Evolutionary conservation across 2,888 invertebrate genomes (phyloP), one percentile per base, ranked within the genome.

Genomic region (Xanthorhoe designata): DNA sequence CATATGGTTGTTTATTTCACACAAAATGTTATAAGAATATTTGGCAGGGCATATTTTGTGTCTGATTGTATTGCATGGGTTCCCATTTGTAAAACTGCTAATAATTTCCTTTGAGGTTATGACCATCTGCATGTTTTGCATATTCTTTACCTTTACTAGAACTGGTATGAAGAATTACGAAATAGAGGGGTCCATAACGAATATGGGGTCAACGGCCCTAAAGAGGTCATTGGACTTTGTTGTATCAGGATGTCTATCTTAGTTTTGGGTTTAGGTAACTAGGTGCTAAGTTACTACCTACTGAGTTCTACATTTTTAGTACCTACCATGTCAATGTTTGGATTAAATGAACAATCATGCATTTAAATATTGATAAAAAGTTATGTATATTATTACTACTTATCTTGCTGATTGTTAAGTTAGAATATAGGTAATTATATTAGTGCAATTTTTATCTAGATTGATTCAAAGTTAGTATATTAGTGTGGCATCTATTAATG

Each of bases 121-220:
- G 58, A 47, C 58, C 62, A 64, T 66, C 55, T 70, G 64, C 56
- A 68, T 68, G 54, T 64, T 68, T 57, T 59, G 61, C 52, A 62
- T 61, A 60, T 66, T 64, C 51, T 57, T 65, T 66, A 53, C 51
- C 18, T 53, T 19, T 49, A 64, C 59, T 42, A 55, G 54, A 60
- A 49, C 49, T 59, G 54, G 38, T 63, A 64, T 62, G 59, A 66
- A 56, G 66, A 70, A 70, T 67, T 69, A 32, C 61, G 45, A 50
- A 62, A 65, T 32, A 60, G 56, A 70, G 64, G 73, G 72, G 72
- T 70, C 70, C 72, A 71, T 61, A 73, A 75, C 74, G 71, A 75
- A 76, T 75, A 78, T 76, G 75, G 73, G 83, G 80, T 82, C 79
- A 83, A 71, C 76, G 78, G 72, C 72, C 78, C 71, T 66, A 68